Evolutionary conservation across 53 echinoderm and acorn worm species (phyloP), one percentile per base, ranked within the genome.

Genomic region (Paracentrotus lividus): DNA sequence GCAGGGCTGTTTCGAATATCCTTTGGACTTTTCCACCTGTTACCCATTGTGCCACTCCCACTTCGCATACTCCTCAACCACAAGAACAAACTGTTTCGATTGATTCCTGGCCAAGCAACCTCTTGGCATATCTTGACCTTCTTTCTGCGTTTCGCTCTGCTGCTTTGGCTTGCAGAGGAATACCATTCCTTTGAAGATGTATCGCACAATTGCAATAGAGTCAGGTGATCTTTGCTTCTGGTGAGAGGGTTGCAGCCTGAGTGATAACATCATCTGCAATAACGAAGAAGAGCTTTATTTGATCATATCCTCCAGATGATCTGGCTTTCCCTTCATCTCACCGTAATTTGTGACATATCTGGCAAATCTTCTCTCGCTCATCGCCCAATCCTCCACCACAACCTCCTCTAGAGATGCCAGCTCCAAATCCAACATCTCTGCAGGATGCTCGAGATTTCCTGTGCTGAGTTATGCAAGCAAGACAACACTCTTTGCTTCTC

Each of bases 11-110:
- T 40, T 96, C 96, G 40, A 98, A 94, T 5, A 98, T 94, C 86
- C 96, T 94, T 49, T 95, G n/a, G 88, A n/a, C 96, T 93, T 76
- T n/a, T 99, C 99, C 16, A 95, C 89, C 9, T 24, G 18, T 40
- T 97, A 96, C 12, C 94, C 96, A 67, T 93, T 86, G 1, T 86
- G 56, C 94, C 95, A 95, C 90, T 99, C 99, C 97, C 96, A 97
- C 84, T 85, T 90, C 26, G 97, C 97, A 91, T 95, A 95, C 51
- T 93, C 94, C 72, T 94, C 96, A n/a, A n/a, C 99, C 99, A 97
- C 65, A 97, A 93, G 2, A 77, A 51, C 45, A 99, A 61, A 88
- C 97, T 96, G 92, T 97, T 97, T 36, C 97, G 92, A 85, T 99
- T 97, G 59, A 67, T 92, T 96, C 97, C 92, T 95, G 92, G 77